A percentile compares a stretch with the other conserved stretches of the same genome.
These are phyloP conservation scores for Perdix hodgsoniae DNA, from an alignment of 2,797 vertebrate species.

Conservation along the genomic window DNA sequence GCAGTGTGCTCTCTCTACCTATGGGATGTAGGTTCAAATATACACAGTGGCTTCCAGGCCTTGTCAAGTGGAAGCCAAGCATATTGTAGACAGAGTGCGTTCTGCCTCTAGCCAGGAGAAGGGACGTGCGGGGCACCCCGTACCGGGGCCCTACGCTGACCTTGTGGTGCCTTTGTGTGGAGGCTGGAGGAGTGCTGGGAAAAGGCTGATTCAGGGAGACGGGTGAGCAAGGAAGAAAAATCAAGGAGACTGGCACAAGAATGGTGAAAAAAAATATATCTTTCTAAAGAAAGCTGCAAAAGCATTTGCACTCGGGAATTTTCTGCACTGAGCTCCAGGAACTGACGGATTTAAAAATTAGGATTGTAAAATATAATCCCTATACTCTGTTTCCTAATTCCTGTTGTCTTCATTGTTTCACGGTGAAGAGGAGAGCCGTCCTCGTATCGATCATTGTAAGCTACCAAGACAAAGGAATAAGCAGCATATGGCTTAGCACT, in stretches of 20 bases:
- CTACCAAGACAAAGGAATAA: slow-evolving; percentile 74
- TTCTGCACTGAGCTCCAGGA: not conserved
- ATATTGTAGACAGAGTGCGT: not conserved
- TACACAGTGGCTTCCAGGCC: not conserved
- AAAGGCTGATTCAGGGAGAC: slow-evolving; percentile 52
- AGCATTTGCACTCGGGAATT: not conserved
- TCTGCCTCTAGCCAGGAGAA: not conserved
- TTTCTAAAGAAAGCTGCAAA: not conserved
- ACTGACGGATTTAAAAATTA: slow-evolving; percentile 23
- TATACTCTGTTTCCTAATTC: slow-evolving; percentile 51
- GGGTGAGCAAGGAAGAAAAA: slow-evolving; percentile 21
- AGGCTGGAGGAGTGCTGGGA: not conserved
- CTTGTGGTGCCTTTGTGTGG: slow-evolving; percentile 30
- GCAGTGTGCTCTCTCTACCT: not conserved
- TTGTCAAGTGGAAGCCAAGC: slow-evolving; percentile 43
- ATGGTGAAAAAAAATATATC: not conserved
- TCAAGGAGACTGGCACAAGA: slow-evolving; percentile 43
- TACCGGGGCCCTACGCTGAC: not conserved
- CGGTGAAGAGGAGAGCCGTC: slow-evolving; percentile 38
- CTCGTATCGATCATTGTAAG: slow-evolving; percentile 57
- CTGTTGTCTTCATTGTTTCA: slow-evolving; percentile 54
- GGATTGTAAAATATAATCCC: slow-evolving; percentile 20
- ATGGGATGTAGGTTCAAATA: not conserved
- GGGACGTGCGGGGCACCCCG: not conserved
- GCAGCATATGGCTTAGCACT: slow-evolving; percentile 74